Evolutionary conservation across 2,113 vertebrate species (phyloP), one percentile per base, ranked within the genome.

Genomic region (Caloenas nicobarica): DNA sequence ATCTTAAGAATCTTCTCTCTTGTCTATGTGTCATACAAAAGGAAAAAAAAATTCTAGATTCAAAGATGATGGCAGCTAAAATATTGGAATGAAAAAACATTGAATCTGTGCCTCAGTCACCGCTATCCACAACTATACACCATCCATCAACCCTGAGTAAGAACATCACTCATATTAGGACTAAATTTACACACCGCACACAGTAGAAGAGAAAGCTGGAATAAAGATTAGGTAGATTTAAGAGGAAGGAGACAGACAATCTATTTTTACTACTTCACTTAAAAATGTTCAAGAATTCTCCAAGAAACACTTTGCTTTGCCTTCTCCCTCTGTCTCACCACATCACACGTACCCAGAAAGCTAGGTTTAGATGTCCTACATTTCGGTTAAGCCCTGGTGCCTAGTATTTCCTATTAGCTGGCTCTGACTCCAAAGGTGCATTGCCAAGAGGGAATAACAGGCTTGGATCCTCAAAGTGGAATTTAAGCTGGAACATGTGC

Each of bases 371-470:
- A 60, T 68, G 74, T 80, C 73, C 92, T 50, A 28, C 87, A 61
- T 72, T 91, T 81, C 70, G 87, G 57, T 11, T 72, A 94, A 96
- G 71, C 44, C 57, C 79, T 0, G 0, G 66, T 48, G 73, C 81
- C 74, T 36, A 38, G 3, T 51, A 61, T 69, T 96, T 89, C 92
- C 90, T 88, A 2, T 69, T 70, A 97, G 88, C 85, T 93, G 92
- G 90, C 95, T 82, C 85, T 61, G 23, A 31, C 46, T 88, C 66
- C 81, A 44, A 86, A 93, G 70, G 31, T 69, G 50, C 26, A 71
- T 73, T 10, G 70, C 88, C 81, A 94, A 88, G 53, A 94, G 74
- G 84, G 89, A 94, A 81, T 16, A 26, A 71, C 81, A 87, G 57
- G 15, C 66, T 71, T 85, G 87, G 85, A 88, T 89, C 70, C 31